Conservation (phyloP, 2,888 invertebrate genomes). For the Amphipoea lucens region DNA sequence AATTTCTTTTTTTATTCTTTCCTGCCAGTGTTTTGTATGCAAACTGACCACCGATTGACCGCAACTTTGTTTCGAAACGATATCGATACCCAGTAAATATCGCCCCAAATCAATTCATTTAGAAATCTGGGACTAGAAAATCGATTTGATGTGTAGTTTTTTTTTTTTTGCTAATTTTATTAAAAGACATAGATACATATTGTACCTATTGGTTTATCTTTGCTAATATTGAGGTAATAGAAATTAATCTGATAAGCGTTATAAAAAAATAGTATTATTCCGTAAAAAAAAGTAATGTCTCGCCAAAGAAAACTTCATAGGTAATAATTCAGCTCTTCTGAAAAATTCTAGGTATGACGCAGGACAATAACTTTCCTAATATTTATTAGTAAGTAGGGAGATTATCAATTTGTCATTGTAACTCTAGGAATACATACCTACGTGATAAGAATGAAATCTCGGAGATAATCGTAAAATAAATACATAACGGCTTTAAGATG, state of each 20-base stretch:
- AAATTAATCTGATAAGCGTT: not conserved
- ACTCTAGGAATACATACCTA: not conserved
- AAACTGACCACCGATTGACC: constrained; percentile 12
- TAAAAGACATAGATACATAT: not conserved
- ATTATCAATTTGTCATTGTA: not conserved
- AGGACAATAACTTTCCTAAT: not conserved
- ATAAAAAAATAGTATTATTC: not conserved
- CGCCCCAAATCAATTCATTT: not conserved
- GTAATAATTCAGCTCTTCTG: not conserved
- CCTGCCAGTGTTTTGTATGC: constrained; percentile 10
- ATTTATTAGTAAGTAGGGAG: not conserved
- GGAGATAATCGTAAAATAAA: constrained; percentile 17
- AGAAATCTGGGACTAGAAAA: not conserved
- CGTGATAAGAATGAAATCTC: not conserved
- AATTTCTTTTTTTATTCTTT: not conserved
- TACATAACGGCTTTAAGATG: not conserved
- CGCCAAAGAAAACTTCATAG: not conserved
- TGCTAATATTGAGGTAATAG: not conserved
- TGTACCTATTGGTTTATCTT: not conserved
- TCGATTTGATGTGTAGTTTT: not conserved
- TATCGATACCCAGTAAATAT: not conserved
- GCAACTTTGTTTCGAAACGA: constrained; percentile 14
- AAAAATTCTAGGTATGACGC: not conserved
- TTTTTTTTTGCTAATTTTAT: not conserved
- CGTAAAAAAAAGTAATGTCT: not conserved